Conservation (phyloP, 2,113 vertebrate genomes). For the Elephas maximus region DNA sequence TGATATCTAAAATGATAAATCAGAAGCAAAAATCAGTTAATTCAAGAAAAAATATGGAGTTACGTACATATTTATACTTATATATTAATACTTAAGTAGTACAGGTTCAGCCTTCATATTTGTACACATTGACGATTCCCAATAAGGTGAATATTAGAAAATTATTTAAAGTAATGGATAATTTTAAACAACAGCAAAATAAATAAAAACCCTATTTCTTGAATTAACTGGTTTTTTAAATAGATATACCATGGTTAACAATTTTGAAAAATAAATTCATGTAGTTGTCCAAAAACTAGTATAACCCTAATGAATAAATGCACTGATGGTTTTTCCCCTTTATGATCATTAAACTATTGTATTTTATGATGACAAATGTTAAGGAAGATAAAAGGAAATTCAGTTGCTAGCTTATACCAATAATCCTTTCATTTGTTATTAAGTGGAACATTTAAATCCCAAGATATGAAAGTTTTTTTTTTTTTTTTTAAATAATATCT, state of each 20-base stretch:
- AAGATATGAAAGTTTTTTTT: background rate
- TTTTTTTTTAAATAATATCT: background rate
- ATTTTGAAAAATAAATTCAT: background rate
- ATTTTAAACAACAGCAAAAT: background rate
- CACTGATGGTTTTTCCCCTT: background rate
- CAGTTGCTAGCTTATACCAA: background rate
- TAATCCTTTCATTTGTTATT: slow-evolving; percentile 20
- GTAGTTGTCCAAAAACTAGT: background rate
- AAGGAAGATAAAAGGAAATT: slow-evolving; percentile 31
- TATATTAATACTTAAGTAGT: background rate
- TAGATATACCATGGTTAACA: background rate
- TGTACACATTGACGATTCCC: background rate
- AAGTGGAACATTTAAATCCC: slow-evolving; percentile 49
- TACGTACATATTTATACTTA: background rate
- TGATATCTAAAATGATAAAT: background rate
- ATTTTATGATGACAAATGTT: slow-evolving; percentile 6
- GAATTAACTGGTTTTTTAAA: background rate
- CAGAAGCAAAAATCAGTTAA: background rate
- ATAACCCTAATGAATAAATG: background rate
- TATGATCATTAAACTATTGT: background rate
- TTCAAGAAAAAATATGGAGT: background rate
- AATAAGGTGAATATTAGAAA: background rate
- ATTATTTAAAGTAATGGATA: slow-evolving; percentile 35
- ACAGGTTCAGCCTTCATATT: background rate
- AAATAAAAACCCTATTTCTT: slow-evolving; percentile 26